Evolutionary conservation across 2,888 invertebrate species (phyloP).

Genomic region (Trilocha varians): DNA sequence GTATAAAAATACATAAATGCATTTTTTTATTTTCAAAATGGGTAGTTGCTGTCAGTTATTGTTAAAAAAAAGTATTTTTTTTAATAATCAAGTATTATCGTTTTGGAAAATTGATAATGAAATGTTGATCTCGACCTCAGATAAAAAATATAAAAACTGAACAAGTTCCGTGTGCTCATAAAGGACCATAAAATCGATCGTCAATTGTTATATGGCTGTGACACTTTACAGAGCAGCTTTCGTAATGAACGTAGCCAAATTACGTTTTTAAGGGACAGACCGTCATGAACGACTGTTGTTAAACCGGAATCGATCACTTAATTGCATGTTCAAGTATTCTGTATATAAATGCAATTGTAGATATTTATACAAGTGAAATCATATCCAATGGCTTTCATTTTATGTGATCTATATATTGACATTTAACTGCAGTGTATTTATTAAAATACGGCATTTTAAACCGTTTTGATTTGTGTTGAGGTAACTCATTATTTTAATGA

Average conservation of each 20-base stretch:
- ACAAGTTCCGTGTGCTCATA: background rate
- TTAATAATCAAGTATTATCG: too few relatives aligned
- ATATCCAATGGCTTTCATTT: slow-evolving; percentile 52
- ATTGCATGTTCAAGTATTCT: slow-evolving; percentile 43
- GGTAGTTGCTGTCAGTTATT: too few relatives aligned
- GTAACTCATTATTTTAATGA: background rate
- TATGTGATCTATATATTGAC: slow-evolving; percentile 58
- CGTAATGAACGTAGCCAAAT: slow-evolving; percentile 45
- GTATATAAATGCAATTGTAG: slow-evolving; percentile 54
- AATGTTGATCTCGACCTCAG: slow-evolving; percentile 3
- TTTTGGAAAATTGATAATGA: too few relatives aligned
- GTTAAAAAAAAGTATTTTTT: too few relatives aligned
- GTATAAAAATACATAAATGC: too few relatives aligned
- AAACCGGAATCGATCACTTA: slow-evolving; percentile 54
- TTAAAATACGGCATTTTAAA: background rate
- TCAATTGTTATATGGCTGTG: slow-evolving; percentile 29
- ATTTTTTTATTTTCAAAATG: too few relatives aligned
- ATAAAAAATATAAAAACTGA: background rate
- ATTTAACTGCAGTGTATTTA: slow-evolving; percentile 23
- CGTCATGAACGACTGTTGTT: slow-evolving; percentile 22
- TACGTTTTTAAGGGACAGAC: slow-evolving; percentile 33
- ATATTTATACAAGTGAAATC: slow-evolving; percentile 58
- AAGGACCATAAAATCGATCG: slow-evolving; percentile 23
- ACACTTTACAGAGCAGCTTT: slow-evolving; percentile 35
- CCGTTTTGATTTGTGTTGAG: background rate